phyloP scores from a whole-genome alignment of 2,888 invertebrate genomes.

The Didymodactylos carnosus region DNA sequence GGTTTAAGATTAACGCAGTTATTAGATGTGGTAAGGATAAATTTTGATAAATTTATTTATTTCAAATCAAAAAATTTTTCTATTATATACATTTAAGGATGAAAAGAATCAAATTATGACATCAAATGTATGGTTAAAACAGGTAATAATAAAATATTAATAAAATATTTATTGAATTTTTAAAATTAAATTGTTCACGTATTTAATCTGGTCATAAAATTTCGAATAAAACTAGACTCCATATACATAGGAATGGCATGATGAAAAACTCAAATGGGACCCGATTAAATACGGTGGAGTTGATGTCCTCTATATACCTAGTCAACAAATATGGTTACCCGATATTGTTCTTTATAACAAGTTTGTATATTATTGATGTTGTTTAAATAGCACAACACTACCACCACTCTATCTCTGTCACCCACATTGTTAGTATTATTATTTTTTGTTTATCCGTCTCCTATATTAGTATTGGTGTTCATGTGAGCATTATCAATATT shows the following conservation, averaged over 20 bases:
- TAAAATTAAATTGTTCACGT: too few relatives aligned
- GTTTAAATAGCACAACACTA: too few relatives aligned
- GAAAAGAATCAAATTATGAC: conserved; percentile 73
- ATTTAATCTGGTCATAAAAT: too few relatives aligned
- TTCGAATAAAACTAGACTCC: too few relatives aligned
- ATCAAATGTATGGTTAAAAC: conserved; percentile 73
- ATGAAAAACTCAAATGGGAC: conserved; percentile 87
- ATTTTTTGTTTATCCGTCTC: too few relatives aligned
- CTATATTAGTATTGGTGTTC: too few relatives aligned
- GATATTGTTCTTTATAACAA: conserved; percentile 14
- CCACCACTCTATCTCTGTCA: too few relatives aligned
- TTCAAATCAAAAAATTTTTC: background rate
- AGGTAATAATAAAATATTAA: background rate
- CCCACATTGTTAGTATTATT: too few relatives aligned
- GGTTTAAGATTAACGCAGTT: conserved; percentile 8
- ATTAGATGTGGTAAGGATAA: conserved; percentile 3
- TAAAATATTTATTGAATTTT: background rate
- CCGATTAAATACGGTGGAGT: conserved; percentile 80
- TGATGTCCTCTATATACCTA: conserved; percentile 77
- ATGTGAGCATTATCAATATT: too few relatives aligned
- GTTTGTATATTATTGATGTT: too few relatives aligned
- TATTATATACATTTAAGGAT: background rate
- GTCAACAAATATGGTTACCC: conserved; percentile 70
- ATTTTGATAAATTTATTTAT: background rate
- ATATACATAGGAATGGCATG: conserved; percentile 53